phyloP scores from a whole-genome alignment of 2,888 invertebrate genomes.

The Ornithoptera priamus region DNA sequence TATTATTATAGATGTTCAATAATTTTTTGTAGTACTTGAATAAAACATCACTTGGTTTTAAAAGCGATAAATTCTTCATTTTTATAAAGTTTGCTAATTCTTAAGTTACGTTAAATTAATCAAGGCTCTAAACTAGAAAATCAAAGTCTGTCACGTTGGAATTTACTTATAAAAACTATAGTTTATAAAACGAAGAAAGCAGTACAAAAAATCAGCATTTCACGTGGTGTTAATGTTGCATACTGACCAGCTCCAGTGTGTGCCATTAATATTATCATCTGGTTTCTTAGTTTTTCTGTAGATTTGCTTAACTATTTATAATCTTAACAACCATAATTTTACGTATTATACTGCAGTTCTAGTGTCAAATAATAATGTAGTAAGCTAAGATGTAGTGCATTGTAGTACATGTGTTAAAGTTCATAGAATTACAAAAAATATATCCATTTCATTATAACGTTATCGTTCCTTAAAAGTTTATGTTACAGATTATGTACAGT shows the following conservation, averaged over 20 bases:
- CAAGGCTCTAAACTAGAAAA: neutral
- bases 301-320: neutral
- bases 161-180: neutral
- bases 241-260: constrained; percentile 21
- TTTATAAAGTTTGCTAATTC: neutral
- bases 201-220: neutral
- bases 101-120: neutral
- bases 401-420: constrained; percentile 17
- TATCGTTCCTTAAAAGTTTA: constrained; percentile 15
- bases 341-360: constrained; percentile 20
- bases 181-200: neutral
- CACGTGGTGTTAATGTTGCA: constrained; percentile 8
- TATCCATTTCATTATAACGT: constrained; percentile 27
- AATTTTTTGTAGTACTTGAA: neutral
- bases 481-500: constrained; percentile 41
- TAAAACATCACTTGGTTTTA: neutral
- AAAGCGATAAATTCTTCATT: neutral
- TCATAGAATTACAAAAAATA: constrained; percentile 24
- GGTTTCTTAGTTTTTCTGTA: neutral
- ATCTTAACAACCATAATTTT: constrained; percentile 2
- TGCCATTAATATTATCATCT: constrained; percentile 8
- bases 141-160: neutral
- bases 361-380: constrained; percentile 37
- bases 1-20: neutral
- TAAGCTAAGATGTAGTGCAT: constrained; percentile 19